Evolutionary conservation across 2,113 vertebrate species (phyloP), one percentile per base, ranked within the genome.

Genomic region (Piprites chloris): DNA sequence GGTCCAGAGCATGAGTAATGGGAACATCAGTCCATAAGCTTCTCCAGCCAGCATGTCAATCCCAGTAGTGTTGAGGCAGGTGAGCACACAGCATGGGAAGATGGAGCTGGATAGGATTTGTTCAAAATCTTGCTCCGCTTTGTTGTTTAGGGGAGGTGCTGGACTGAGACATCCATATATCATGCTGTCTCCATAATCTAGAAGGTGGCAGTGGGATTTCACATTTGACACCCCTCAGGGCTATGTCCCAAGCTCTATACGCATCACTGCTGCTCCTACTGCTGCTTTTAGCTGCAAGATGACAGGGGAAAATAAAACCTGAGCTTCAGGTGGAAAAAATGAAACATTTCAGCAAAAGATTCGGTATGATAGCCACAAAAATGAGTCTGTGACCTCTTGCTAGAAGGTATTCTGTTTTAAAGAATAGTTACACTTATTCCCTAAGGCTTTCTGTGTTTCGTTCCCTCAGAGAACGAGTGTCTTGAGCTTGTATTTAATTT

Each of bases 1-100:
- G 8, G 5, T 59, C 41, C 49, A 61, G 49, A 63, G 44, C 37
- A 74, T 52, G 41, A 68, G 5, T 27, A 47, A 42, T 9, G 27
- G 41, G 12, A 72, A 30, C 19, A 47, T 22, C 0, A 0, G 6
- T 66, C 55, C 9, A 1, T 26, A 68, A 61, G 23, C 7, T 77
- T 7, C 56, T 50, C 66, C 49, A 85, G 26, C 22, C 72, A 44
- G 14, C 7, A 7, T 4, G 10, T 1, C 2, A 2, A 9, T 41
- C 12, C 62, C 6, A 3, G 30, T 15, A 55, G 30, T 5, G 27
- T 4, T 19, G 27, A 47, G 32, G 23, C 27, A 56, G 49, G 24
- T 16, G 49, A 69, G 33, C 23, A 19, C 13, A 26, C 9, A 37
- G 28, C 9, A 3, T 21, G 9, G 4, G 17, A 13, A 69, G 16